These are phyloP conservation scores for Carposina sasakii DNA, from an alignment of 1,140 invertebrate species.

Conservation along the genomic window DNA sequence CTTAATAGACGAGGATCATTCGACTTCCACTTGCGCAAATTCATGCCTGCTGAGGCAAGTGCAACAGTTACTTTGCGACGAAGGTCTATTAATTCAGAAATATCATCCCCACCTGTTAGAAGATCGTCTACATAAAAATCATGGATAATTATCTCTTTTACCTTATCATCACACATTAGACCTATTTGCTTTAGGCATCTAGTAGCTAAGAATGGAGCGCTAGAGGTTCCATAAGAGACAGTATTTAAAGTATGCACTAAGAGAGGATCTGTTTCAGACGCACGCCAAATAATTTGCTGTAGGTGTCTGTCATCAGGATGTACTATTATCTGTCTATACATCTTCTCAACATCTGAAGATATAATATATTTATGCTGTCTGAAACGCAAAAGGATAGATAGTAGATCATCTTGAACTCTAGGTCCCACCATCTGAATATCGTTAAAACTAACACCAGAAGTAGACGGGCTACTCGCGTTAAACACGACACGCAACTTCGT, in stretches of 20 bases:
- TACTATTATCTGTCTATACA: conserved; percentile 50
- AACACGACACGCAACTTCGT: conserved; percentile 9
- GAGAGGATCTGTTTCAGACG: conserved; percentile 10
- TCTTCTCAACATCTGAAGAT: conserved; percentile 43
- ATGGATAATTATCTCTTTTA: conserved; percentile 18
- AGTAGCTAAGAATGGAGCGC: not conserved
- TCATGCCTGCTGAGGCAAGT: too few species aligned
- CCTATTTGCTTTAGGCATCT: not conserved
- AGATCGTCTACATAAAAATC: conserved; percentile 67
- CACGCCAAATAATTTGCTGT: conserved; percentile 46
- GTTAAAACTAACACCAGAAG: conserved; percentile 38
- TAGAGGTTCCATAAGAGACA: not conserved
- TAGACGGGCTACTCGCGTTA: conserved; percentile 14
- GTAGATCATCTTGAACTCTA: conserved; percentile 42
- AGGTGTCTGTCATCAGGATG: conserved; percentile 27
- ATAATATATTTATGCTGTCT: conserved; percentile 33
- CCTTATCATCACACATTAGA: not conserved
- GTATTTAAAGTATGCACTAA: conserved; percentile 4
- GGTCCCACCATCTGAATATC: conserved; percentile 35
- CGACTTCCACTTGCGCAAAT: not conserved
- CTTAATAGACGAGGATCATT: not conserved
- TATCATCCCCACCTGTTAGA: conserved; percentile 32
- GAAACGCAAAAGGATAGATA: conserved; percentile 43
- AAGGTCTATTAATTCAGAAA: conserved; percentile 11
- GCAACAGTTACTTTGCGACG: conserved; percentile 2